Base-by-base conservation (phyloP, 2,797 vertebrate genomes). In the Acanthornis magna region DNA sequence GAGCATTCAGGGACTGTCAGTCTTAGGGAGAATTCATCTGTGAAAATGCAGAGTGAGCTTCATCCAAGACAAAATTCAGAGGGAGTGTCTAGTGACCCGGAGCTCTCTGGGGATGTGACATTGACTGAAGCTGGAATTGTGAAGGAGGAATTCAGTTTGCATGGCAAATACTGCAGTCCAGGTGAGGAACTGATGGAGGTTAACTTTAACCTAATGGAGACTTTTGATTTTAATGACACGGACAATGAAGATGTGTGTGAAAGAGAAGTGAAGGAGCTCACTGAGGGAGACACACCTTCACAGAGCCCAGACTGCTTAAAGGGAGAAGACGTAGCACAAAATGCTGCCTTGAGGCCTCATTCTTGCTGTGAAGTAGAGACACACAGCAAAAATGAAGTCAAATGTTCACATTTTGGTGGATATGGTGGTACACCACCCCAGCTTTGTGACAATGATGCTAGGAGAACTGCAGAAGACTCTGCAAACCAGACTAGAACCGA, bases 201-300 rank as follows among this genome's bases (percentile, higher is more conserved):
- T 61, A 97, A 91, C 84, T 98, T 98, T 83, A 97, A 97, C 91
- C 75, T 98, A 7, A 45, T 96, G 71, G 97, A 94, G 42, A 82
- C 92, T 92, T 98, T 98, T 96, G 97, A 98, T 93, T 96, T 96
- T 65, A 97, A 83, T 89, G 97, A 97, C 42, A 71, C 70, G 10
- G 97, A 97, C 40, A 89, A 34, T 8, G 68, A 95, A 83, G 92
- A 93, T 11, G 42, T 78, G 40, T n/a, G 80, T 77, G 94, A 88
- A 81, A 75, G 53, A n/a, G 74, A 27, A 17, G 66, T 10, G 66
- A 43, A 87, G 61, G 83, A 92, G 42, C 54, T 96, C 60, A 4
- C 67, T 43, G 94, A 89, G 83, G 73, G 68, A 60, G 51, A 19
- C 8, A 9, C 0, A 4, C 16, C 87, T 80, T 89, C 77, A 43